These are phyloP conservation scores for Orbicella faveolata DNA, from an alignment of 64 coral and sea anemone species.

Conservation along the genomic window DNA sequence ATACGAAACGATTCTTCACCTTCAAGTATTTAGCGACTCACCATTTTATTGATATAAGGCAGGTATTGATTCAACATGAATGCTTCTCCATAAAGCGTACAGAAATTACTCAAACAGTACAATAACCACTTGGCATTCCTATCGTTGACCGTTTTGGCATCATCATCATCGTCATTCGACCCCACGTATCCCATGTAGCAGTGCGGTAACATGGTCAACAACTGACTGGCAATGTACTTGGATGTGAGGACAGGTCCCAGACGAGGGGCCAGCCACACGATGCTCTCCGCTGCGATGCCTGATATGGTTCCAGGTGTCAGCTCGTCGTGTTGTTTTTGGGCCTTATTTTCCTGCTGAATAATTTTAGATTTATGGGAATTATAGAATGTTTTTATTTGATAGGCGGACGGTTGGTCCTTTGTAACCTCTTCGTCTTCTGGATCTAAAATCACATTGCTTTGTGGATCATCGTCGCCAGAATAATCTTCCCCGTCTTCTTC, in stretches of 20 bases:
- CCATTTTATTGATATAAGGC: slow-evolving; percentile 71
- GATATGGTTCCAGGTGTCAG: slow-evolving; percentile 65
- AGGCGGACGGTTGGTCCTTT: neutral
- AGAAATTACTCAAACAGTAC: slow-evolving; percentile 71
- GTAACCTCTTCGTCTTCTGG: neutral
- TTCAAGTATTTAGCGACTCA: slow-evolving; percentile 5
- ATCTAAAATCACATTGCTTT: neutral
- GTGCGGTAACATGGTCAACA: slow-evolving; percentile 73
- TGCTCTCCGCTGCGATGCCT: slow-evolving; percentile 80
- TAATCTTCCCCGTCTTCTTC: slow-evolving; percentile 9
- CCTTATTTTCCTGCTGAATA: neutral
- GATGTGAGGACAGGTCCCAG: slow-evolving; percentile 85
- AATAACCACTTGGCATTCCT: slow-evolving; percentile 90
- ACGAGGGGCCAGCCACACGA: slow-evolving; percentile 74
- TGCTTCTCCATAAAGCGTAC: slow-evolving; percentile 83
- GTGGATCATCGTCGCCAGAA: slow-evolving; percentile 9
- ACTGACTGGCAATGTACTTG: slow-evolving; percentile 60
- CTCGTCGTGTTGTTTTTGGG: slow-evolving; percentile 33
- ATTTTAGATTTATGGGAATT: slow-evolving; percentile 18
- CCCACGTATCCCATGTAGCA: slow-evolving; percentile 82
- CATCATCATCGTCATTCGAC: slow-evolving; percentile 36
- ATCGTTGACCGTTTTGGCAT: slow-evolving; percentile 58
- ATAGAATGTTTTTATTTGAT: slow-evolving; percentile 24
- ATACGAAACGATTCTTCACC: too few relatives aligned
- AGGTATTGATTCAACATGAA: slow-evolving; percentile 90